Base-by-base conservation (phyloP, 2,113 vertebrate species). In the Centropus bengalensis region DNA sequence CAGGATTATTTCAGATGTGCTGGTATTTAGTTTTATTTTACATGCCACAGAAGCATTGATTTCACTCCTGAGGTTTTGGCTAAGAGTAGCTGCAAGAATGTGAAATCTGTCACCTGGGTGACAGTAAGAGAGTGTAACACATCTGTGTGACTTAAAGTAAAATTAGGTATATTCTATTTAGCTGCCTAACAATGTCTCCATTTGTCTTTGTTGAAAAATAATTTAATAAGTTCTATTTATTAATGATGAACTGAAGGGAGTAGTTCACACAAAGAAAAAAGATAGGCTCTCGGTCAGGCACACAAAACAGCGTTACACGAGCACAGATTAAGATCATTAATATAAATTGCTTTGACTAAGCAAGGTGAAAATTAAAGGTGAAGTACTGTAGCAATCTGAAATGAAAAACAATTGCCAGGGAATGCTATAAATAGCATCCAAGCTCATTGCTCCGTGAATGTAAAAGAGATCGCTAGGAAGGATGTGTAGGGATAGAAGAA, bases 361-460 rank as follows among this genome's bases (percentile, higher is more conserved):
- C 56, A 59, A 93, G 32, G 45, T 85, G 81, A 82, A 91, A 92
- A 93, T 85, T 69, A 91, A 91, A 95, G 82, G 78, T 80, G 55
- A 94, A 86, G 54, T 68, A 73, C 30, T 78, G 36, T 30, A 69
- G 75, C 30, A 70, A 71, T 86, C 68, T 67, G 73, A 68, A 86
- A 30, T 17, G 22, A 82, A 85, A 60, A 85, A 69, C 30, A 86
- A 79, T 28, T 78, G 32, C 81, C 62, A 74, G 49, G 27, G 12
- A 88, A 94, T 62, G 32, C 67, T 64, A 74, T 44, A 89, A 94
- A 93, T 59, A 89, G 56, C 55, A 84, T 19, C 40, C 54, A 73
- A 78, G 83, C 44, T 9, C 1, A 3, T 27, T 84, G 77, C 63
- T 89, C 47, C 38, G n/a, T 54, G 71, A 80, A 88, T 7, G 32